phyloP scores from a whole-genome alignment of 1,140 invertebrate species.

The Drosophila pandora region DNA sequence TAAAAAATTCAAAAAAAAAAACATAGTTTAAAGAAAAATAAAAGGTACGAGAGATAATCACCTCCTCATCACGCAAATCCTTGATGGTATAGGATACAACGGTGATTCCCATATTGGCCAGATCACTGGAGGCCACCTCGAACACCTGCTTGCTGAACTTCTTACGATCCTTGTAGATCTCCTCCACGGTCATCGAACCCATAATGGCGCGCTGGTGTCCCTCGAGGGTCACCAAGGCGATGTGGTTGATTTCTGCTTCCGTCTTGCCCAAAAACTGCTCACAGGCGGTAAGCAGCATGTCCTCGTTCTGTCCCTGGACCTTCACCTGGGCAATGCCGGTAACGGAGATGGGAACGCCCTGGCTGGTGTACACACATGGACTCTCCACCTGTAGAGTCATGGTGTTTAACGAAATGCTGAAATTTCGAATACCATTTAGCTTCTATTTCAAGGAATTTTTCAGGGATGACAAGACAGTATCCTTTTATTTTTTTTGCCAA shows the following conservation, averaged over 20 bases:
- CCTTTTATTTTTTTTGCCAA: too few relatives aligned
- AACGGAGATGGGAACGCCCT: conserved; percentile 98
- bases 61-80: conserved; percentile 98
- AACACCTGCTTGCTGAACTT: conserved; percentile 99
- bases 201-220: conserved; percentile 99
- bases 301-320: conserved; percentile 98
- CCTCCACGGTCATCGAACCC: conserved; percentile 99
- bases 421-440: conserved; percentile 17
- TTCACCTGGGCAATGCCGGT: conserved; percentile 99
- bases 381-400: conserved; percentile 97
- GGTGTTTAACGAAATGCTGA: conserved; percentile 96
- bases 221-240: conserved; percentile 97
- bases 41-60: conserved; percentile 80
- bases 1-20: not conserved
- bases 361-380: conserved; percentile 96
- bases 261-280: conserved; percentile 98
- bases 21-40: not conserved
- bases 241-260: conserved; percentile 95
- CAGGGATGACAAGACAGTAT: too few relatives aligned
- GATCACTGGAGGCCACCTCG: conserved; percentile 96
- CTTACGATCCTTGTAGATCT: conserved; percentile 99
- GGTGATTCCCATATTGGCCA: conserved; percentile 99
- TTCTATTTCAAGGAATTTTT: too few relatives aligned
- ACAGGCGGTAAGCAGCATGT: conserved; percentile 98
- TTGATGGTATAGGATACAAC: conserved; percentile 99